These are phyloP conservation scores for Gopherus flavomarginatus DNA, from an alignment of 2,113 vertebrate species.

Conservation along the genomic window DNA sequence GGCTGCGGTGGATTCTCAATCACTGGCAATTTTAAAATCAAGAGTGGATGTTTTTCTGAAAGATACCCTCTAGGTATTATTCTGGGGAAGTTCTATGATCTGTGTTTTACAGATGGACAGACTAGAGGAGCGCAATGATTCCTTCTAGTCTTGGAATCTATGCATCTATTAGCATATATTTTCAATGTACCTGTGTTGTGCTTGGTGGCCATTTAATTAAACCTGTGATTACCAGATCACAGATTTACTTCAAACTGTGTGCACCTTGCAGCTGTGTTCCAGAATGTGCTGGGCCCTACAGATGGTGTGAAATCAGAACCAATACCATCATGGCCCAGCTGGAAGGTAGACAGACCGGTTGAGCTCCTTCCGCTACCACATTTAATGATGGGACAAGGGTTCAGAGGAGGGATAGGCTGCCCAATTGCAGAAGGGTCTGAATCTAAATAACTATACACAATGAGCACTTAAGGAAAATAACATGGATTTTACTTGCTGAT, in stretches of 20 bases:
- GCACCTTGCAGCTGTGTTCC: not conserved
- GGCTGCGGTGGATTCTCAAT: not conserved
- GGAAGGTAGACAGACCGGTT: not conserved
- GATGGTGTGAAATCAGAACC: constrained; percentile 12
- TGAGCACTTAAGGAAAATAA: constrained; percentile 12
- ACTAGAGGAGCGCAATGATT: not conserved
- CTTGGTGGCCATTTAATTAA: not conserved
- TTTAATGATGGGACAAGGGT: not conserved
- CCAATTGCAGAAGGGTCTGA: constrained; percentile 1
- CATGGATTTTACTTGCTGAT: not conserved
- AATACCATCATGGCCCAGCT: not conserved
- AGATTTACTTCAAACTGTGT: not conserved
- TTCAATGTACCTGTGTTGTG: not conserved
- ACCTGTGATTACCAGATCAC: not conserved
- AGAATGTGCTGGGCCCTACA: not conserved
- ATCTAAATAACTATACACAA: not conserved
- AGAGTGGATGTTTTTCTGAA: not conserved
- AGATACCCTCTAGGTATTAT: not conserved
- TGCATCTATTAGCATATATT: not conserved
- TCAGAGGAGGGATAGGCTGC: not conserved
- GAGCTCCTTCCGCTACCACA: not conserved
- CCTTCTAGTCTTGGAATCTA: not conserved
- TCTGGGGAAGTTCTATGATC: not conserved
- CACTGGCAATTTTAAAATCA: not conserved
- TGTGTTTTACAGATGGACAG: not conserved